Evolutionary conservation across 2,888 invertebrate species (phyloP).

Genomic region (Xestia ashworthii): DNA sequence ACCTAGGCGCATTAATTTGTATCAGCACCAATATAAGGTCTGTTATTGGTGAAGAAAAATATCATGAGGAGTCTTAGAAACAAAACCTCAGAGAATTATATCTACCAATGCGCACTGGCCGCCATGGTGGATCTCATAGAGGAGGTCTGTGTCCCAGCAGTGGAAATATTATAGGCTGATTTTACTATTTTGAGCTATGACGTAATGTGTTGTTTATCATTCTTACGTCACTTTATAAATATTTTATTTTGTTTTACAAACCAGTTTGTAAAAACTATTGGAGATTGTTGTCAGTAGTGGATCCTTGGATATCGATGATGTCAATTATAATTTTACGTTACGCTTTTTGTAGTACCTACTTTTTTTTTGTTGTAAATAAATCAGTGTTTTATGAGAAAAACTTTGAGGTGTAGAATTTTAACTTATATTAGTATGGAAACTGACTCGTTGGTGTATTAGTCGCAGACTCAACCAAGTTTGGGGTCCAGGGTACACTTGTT

Average conservation of each 20-base stretch:
- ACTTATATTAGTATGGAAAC: not conserved
- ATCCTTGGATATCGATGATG: constrained; percentile 22
- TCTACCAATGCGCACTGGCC: not conserved
- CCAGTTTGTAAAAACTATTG: constrained; percentile 13
- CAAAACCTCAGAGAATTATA: not conserved
- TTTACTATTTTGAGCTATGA: constrained; percentile 21
- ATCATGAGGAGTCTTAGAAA: not conserved
- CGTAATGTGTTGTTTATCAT: constrained; percentile 20
- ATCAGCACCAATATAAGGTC: not conserved
- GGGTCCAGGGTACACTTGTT: not conserved
- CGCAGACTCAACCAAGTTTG: not conserved
- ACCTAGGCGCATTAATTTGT: not conserved
- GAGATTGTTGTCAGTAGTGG: not conserved
- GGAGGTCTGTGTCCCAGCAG: not conserved
- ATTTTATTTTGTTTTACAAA: constrained; percentile 30
- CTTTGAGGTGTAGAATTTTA: not conserved
- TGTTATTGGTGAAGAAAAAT: not conserved
- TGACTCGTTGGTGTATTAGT: not conserved
- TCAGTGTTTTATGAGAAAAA: not conserved
- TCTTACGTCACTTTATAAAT: constrained; percentile 45
- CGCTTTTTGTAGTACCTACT: constrained; percentile 4
- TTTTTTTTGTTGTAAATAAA: not conserved
- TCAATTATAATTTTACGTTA: constrained; percentile 25
- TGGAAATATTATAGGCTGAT: not conserved
- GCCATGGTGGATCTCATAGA: not conserved